Evolutionary conservation across 2,113 vertebrate genomes (phyloP), one percentile per base, ranked within the genome.

Genomic region (Bujurquina vittata): DNA sequence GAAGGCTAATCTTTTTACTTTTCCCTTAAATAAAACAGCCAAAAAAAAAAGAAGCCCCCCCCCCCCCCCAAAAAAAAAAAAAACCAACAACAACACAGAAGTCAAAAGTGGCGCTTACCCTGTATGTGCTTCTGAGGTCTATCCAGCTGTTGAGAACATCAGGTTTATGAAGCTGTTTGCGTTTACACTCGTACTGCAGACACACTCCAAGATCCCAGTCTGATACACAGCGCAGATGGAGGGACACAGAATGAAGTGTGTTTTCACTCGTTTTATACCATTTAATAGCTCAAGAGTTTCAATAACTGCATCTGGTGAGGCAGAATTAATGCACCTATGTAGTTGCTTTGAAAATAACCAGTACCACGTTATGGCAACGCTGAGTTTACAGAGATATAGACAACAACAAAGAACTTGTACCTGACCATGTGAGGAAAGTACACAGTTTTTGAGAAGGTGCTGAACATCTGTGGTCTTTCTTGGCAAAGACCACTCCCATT

Each of bases 191-290:
- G 2, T 97, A 98, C 55, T 96, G 96, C 91, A 99, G 93, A 93
- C 98, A 99, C 84, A 99, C 96, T 0, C 97, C 97, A 58, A 99
- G 95, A 95, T 99, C 98, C 98, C 98, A 99, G 85, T 99, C 98
- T 99, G 92, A 74, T 76, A 80, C 14, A 12, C 83, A 80, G 69
- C 2, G 83, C 10, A 86, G 79, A 84, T 3, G 81, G 49, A 67
- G 22, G 11, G 55, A 84, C 2, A 72, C 33, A 17, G 7, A 60
- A 10, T 59, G 54, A 26, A 72, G 46, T 72, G 1, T 10, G 52
- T 46, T 52, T 72, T 52, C 29, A 26, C 46, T 72, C 10, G 20
- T 72, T 54, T 72, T 72, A 72, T 54, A 49, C 67, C 18, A 72
- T 54, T n/a, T 72, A 33, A 72, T 8, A 72, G 43, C 26, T 14